Evolutionary conservation across 1,140 invertebrate genomes (phyloP).

Genomic region (Microplitis mediator): DNA sequence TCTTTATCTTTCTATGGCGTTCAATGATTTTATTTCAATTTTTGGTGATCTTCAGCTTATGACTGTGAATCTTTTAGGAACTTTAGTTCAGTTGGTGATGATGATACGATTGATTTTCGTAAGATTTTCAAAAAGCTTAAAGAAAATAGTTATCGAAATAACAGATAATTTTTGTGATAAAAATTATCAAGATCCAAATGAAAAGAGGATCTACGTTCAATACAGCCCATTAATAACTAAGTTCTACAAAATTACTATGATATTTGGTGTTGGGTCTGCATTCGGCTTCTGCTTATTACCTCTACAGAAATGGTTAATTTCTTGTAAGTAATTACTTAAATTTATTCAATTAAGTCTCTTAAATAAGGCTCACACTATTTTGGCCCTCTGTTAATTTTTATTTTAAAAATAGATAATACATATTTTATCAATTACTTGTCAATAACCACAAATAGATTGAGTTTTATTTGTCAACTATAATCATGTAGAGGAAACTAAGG

Average conservation of each 20-base stretch:
- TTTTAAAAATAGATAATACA: not conserved
- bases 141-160: no score
- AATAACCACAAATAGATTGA: no score
- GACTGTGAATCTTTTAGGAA: conserved; percentile 18
- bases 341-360: no score
- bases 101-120: no score
- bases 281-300: not conserved
- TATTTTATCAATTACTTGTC: not conserved
- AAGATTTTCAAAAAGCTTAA: no score
- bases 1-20: not conserved
- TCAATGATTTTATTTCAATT: conserved; percentile 7
- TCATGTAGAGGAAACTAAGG: no score
- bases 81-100: not conserved
- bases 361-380: no score
- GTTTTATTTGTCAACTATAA: no score
- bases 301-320: not conserved
- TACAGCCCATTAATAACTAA: not conserved
- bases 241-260: not conserved
- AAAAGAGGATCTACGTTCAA: not conserved
- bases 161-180: not conserved
- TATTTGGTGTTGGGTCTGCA: not conserved
- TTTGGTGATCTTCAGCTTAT: conserved; percentile 9
- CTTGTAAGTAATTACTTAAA: not conserved
- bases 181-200: not conserved
- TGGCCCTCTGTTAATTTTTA: no score